Percentiles rank a stretch among this genome's conserved stretches.
Conservation (phyloP, 2,113 vertebrate genomes). For the Corapipo altera region DNA sequence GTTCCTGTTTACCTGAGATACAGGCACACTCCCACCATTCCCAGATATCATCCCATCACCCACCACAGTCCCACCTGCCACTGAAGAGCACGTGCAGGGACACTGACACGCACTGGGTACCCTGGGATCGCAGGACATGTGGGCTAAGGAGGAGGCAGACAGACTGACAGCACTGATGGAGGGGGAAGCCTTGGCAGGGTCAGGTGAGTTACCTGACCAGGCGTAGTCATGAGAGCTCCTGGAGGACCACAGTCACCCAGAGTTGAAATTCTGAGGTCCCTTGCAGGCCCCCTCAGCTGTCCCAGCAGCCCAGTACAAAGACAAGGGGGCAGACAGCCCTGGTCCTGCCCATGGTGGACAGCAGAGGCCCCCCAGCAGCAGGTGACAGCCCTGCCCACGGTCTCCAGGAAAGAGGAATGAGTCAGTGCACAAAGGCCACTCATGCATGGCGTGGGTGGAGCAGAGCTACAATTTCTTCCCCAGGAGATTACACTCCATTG, state of each 20-base stretch:
- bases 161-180: not conserved
- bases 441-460: slow-evolving; percentile 1
- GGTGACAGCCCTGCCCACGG: not conserved
- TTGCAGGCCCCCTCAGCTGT: not conserved
- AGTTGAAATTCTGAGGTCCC: not conserved
- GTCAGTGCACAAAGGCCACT: not conserved
- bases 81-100: not conserved
- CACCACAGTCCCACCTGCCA: not conserved
- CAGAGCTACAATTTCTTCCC: not conserved
- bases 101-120: too few relatives aligned
- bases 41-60: too few relatives aligned
- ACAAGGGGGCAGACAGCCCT: not conserved
- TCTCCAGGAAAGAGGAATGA: not conserved
- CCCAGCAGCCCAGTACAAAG: not conserved
- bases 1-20: not conserved
- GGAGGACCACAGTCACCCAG: not conserved
- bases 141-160: not conserved
- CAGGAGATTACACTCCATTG: not conserved
- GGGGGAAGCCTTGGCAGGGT: not conserved
- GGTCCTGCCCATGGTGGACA: not conserved
- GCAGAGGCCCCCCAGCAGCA: not conserved
- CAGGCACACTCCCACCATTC: not conserved
- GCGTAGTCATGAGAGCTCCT: not conserved
- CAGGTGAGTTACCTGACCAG: not conserved
- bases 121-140: not conserved